Evolutionary conservation across 2,113 vertebrate genomes (phyloP), one percentile per base, ranked within the genome.

Genomic region (Heterochromis multidens): DNA sequence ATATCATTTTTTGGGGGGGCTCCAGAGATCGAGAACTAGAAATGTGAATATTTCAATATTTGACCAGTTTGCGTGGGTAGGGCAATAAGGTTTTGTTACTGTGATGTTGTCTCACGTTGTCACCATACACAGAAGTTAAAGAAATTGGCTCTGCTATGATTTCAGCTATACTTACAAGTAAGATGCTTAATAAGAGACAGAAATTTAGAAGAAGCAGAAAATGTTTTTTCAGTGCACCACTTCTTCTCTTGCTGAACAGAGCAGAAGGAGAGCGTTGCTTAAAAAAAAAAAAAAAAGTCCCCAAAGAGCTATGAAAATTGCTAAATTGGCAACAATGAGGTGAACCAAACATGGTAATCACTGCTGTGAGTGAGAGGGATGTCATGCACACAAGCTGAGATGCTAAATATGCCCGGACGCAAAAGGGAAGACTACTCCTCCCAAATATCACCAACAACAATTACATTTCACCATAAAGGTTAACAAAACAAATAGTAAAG

Each of bases 21-120:
- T 27, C 43, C 43, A 31, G 67, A 74, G 27, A 54, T 19, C 46
- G 43, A 74, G 0, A 0, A 52, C 0, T 6, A 52, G 46, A 74
- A 74, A 54, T 33, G 27, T n/a, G 27, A 74, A 14, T 29, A 74
- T 33, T 29, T 0, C 17, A n/a, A 74, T 27, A 29, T 74, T 33
- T 33, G 11, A 6, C 23, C 19, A 49, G 65, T 70, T 70, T 46
- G 43, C 1, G 43, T 13, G 14, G 43, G 40, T 13, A 4, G 40
- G 40, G 1, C 3, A 12, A 6, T 6, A 35, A 1, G 10, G 8
- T 40, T 40, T 40, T 29, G 65, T 70, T 70, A 74, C 67, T 52
- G 6, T 74, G 67, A 52, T 21, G 25, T 11, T 52, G 25, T 52
- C 17, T 8, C 25, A 52, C 67, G 31, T 72, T 13, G 9, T 11